phyloP scores from a whole-genome alignment of 2,113 vertebrate species.

The Vireo altiloquus region DNA sequence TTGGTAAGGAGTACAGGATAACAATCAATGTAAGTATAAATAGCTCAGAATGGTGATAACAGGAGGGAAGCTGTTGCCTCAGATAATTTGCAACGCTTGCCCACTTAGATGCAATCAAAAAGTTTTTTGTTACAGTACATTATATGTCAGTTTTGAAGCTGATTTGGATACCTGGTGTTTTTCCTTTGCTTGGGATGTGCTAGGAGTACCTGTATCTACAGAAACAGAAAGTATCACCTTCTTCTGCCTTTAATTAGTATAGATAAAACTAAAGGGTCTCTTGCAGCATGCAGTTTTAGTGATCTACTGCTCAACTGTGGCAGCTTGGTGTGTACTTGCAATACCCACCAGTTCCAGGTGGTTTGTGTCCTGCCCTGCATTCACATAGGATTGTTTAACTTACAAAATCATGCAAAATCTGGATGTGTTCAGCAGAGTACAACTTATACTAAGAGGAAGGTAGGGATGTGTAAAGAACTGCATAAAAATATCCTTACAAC shows the following conservation, averaged over 20 bases:
- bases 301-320: neutral
- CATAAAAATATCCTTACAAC: neutral
- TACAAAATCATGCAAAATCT: neutral
- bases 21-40: conserved; percentile 7
- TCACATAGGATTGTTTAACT: neutral
- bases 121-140: neutral
- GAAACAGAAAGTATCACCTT: neutral
- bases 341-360: neutral
- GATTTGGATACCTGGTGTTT: neutral
- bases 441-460: neutral
- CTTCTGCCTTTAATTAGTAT: neutral
- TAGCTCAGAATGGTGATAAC: conserved; percentile 13
- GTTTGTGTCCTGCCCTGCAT: neutral
- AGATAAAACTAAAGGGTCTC: neutral
- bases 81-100: conserved; percentile 18
- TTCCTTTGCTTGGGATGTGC: neutral
- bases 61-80: conserved; percentile 22
- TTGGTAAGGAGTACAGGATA: conserved; percentile 35
- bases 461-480: neutral
- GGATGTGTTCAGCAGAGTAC: neutral
- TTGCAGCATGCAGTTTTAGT: neutral
- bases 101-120: conserved; percentile 19
- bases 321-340: neutral
- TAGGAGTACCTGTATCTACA: neutral
- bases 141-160: neutral